Evolutionary conservation across 1,140 invertebrate species (phyloP).

Genomic region (Drosophila murphyi): DNA sequence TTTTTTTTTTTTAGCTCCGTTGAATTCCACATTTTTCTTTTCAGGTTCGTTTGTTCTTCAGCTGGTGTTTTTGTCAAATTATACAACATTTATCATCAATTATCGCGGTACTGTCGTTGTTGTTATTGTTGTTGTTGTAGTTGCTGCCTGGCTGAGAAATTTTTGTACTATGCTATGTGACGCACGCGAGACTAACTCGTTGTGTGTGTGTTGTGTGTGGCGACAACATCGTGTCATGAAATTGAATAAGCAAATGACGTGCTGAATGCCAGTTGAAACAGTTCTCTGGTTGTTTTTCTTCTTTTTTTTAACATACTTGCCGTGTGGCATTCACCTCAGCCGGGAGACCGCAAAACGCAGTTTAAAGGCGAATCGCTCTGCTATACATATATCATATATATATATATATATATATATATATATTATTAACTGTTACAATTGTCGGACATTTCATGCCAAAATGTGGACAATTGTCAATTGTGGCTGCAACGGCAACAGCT

Average conservation of each 20-base stretch:
- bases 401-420: neutral
- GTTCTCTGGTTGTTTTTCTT: slow-evolving; percentile 22
- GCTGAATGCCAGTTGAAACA: slow-evolving; percentile 79
- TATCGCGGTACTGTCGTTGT: slow-evolving; percentile 67
- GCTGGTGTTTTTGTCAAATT: slow-evolving; percentile 75
- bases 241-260: slow-evolving; percentile 83
- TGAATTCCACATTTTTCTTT: slow-evolving; percentile 12
- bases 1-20: slow-evolving; percentile 22
- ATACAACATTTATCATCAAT: slow-evolving; percentile 83
- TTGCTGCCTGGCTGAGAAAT: slow-evolving; percentile 54
- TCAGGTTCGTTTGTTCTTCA: slow-evolving; percentile 48
- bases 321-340: slow-evolving; percentile 62
- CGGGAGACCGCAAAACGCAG: slow-evolving; percentile 73
- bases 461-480: slow-evolving; percentile 79
- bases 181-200: slow-evolving; percentile 55
- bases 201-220: slow-evolving; percentile 34
- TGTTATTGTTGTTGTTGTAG: slow-evolving; percentile 1
- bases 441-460: slow-evolving; percentile 75
- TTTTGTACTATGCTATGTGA: slow-evolving; percentile 65
- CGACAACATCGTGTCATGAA: slow-evolving; percentile 79
- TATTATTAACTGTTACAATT: slow-evolving; percentile 43
- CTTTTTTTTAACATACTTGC: slow-evolving; percentile 30
- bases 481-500: slow-evolving; percentile 39
- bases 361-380: slow-evolving; percentile 54
- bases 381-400: neutral